Conservation (phyloP, 2,888 invertebrate genomes). For the Lithodes maja region DNA sequence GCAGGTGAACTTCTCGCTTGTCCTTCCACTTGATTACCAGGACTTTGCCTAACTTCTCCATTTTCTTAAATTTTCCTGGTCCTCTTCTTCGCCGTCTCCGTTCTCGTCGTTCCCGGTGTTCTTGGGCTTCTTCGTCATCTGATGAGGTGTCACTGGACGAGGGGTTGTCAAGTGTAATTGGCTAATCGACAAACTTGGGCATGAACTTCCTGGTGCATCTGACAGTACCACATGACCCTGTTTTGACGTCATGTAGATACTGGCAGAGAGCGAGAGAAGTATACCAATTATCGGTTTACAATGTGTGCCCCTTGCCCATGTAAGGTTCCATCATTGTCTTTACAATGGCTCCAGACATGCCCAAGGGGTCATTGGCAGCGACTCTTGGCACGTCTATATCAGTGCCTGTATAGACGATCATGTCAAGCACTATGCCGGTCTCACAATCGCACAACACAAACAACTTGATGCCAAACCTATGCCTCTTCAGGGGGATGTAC, state of each 20-base stretch:
- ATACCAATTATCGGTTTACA: slow-evolving; percentile 21
- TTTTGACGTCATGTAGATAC: neutral
- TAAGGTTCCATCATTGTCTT: too few relatives aligned
- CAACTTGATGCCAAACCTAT: slow-evolving; percentile 8
- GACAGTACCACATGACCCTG: slow-evolving; percentile 20
- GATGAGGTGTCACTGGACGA: slow-evolving; percentile 5
- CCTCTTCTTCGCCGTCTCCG: neutral
- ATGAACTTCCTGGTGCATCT: slow-evolving; percentile 2
- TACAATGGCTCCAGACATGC: neutral
- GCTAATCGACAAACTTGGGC: slow-evolving; percentile 10
- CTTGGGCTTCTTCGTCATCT: neutral
- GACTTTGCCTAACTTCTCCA: neutral
- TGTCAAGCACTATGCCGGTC: neutral
- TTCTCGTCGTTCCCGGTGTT: neutral
- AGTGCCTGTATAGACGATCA: slow-evolving; percentile 5
- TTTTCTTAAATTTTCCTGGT: too few relatives aligned
- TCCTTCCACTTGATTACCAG: slow-evolving; percentile 20
- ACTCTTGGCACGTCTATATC: neutral
- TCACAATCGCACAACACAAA: slow-evolving; percentile 34
- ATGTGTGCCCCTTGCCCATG: too few relatives aligned
- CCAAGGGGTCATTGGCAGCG: neutral
- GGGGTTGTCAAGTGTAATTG: neutral
- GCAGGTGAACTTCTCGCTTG: neutral
- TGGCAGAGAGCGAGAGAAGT: neutral
- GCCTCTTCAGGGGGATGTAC: slow-evolving; percentile 12